Base-by-base conservation (phyloP, 92 coral and sea anemone species). In the Siderastrea siderea region DNA sequence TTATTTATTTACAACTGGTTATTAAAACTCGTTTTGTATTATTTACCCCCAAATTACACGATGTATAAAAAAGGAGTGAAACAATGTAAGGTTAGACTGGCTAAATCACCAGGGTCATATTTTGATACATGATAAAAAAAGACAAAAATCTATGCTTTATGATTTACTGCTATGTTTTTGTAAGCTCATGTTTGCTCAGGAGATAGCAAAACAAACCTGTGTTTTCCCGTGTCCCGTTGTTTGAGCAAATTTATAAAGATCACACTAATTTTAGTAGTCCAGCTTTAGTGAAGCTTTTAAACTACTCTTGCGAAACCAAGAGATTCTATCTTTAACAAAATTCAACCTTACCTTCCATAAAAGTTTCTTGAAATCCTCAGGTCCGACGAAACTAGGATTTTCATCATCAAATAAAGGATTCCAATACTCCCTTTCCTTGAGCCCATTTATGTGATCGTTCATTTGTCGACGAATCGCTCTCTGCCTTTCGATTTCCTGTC, bases 331-430 rank as follows among this genome's bases (percentile, higher is more conserved):
- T n/a, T 10, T 47, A 5, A 59, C 12, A 12, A 44, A 11, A 57
- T 47, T 14, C 15, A 7, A 63, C 67, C 80, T 70, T 84, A 98
- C 99, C 97, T 98, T 98, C 77, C 87, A 62, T 1, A 98, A 89
- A 12, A 98, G 95, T 75, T 89, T 94, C 68, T 91, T 98, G 68
- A 98, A 94, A 89, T 98, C 99, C 1, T 89, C 98, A 3, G 98
- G 95, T 26, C 95, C 96, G 89, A 98, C 95, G 91, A 96, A 95
- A 88, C 95, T 92, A 10, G 98, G 99, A 83, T 98, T 98, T 2
- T 98, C 99, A 19, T 96, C 98, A 80, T 98, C 99, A 86, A 95
- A 95, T 72, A 98, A 62, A 4, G 99, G 99, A 80, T 98, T 94
- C 99, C 99, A 98, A 71, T 90, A 75, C 83, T 98, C 99, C 47